Base-by-base conservation (phyloP, 2,888 invertebrate genomes). In the Epirrhoe alternata region DNA sequence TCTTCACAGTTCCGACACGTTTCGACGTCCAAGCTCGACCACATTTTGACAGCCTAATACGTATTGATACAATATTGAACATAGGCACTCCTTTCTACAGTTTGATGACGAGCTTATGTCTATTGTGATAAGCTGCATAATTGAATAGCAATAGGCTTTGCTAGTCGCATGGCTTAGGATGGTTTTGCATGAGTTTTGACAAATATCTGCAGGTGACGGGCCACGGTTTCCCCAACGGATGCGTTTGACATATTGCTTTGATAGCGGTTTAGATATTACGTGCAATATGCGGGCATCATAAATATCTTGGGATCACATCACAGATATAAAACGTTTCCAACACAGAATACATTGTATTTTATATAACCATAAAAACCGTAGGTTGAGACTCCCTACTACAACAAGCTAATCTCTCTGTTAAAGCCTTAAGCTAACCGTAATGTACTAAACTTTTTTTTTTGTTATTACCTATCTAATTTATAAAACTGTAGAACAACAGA, bases 201-300 rank as follows among this genome's bases (percentile, higher is more conserved):
- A 90, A 92, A 92, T 92, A 89, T 88, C 88, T 90, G 89, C 89
- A 92, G 91, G 92, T 92, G 92, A 91, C 87, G 87, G 83, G 77
- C 75, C 77, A 86, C 83, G 87, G 87, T 88, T 87, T 83, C 85
- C 86, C 86, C 82, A 80, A 79, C 87, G 89, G 89, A 89, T 90
- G 90, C 79, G 80, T 88, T 85, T 90, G 90, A 90, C 91, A 87
- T 90, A 92, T 92, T 86, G 88, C 86, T 87, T 84, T 86, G 89
- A 90, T 90, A 86, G 86, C 85, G 86, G 85, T 85, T 76, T 81
- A 79, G 76, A 81, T 76, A 86, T 62, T 53, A 45, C 60, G 62
- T 62, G 62, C 58, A 66, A 69, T 68, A 67, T 85, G 83, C 82
- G 84, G 84, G 83, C 74, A 70, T 78, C 83, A 84, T 91, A 88